Evolutionary conservation across 2,888 invertebrate species (phyloP), one percentile per base, ranked within the genome.

Genomic region (Molorchus minor): DNA sequence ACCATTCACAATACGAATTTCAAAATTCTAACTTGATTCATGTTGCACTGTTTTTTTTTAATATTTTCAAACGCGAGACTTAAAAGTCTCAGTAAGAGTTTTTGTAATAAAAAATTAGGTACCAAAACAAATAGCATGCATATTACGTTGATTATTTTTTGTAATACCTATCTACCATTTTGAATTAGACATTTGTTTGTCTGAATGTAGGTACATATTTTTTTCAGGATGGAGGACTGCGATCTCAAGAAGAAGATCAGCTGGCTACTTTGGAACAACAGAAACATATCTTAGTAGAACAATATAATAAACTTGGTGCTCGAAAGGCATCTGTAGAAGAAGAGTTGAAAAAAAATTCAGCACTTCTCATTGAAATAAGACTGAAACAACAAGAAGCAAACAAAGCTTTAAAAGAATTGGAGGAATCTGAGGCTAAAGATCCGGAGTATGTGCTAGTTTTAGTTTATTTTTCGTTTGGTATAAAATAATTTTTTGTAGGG

Each of bases 261-360:
- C 55, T 78, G 10, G 45, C 62, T 4, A 33, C 71, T 15, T 54
- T 80, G 49, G 69, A 77, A 68, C 71, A 79, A 49, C 76, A 80
- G 67, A 75, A 74, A 60, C 68, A 71, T 60, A 56, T 74, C 21
- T 68, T 78, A 55, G 68, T 62, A 21, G 75, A 77, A 41, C 72
- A 67, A 45, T 71, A 84, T 68, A 83, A 81, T 73, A 86, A 87
- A 74, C 83, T 88, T 4, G 82, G 82, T 65, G 81, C 81, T 30
- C 80, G 85, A 66, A 83, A 83, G 69, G 69, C 77, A 1, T 77
- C 80, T 10, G 69, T 87, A 61, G 74, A 77, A 7, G 80, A 81
- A 55, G 82, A 84, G 60, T 75, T 77, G 40, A 56, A 61, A 40
- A 61, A 57, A 77, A 78, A 33, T 49, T 56, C 56, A 43, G 21